Percentiles rank a stretch among this genome's conserved stretches.
Conservation (phyloP, 2,113 vertebrate genomes). For the Seriola rivoliana region DNA sequence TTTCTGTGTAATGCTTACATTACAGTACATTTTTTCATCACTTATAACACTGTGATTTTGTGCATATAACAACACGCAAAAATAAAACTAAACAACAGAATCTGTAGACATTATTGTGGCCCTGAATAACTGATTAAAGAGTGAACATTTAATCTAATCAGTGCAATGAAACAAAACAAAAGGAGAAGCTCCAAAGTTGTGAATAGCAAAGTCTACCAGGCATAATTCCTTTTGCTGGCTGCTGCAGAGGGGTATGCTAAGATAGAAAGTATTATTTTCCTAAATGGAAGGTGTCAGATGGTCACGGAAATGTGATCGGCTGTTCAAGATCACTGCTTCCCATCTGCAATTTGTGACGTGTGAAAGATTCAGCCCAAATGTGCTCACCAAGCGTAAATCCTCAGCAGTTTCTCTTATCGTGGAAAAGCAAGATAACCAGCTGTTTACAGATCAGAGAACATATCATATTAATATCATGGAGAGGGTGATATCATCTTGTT, state of each 20-base stretch:
- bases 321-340: slow-evolving; percentile 99
- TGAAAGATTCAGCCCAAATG: slow-evolving; percentile 99
- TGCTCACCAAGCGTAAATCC: slow-evolving; percentile 99
- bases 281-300: slow-evolving; percentile 99
- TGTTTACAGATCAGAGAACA: slow-evolving; percentile 99
- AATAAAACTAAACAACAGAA: slow-evolving; percentile 33
- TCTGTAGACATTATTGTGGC: slow-evolving; percentile 34
- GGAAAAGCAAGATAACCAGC: slow-evolving; percentile 99
- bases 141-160: slow-evolving; percentile 73
- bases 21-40: slow-evolving; percentile 8
- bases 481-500: slow-evolving; percentile 88
- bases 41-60: slow-evolving; percentile 20
- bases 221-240: slow-evolving; percentile 98
- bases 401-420: slow-evolving; percentile 99
- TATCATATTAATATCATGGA: slow-evolving; percentile 99
- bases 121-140: slow-evolving; percentile 66
- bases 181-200: slow-evolving; percentile 79
- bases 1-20: slow-evolving; percentile 16
- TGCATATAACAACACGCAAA: slow-evolving; percentile 22
- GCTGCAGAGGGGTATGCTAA: slow-evolving; percentile 99
- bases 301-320: slow-evolving; percentile 99
- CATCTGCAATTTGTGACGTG: slow-evolving; percentile 99
- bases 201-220: slow-evolving; percentile 90
- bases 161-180: slow-evolving; percentile 75
- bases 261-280: slow-evolving; percentile 99